These are phyloP conservation scores for Gasteruption jaculator DNA, from an alignment of 2,888 invertebrate genomes.

Conservation along the genomic window DNA sequence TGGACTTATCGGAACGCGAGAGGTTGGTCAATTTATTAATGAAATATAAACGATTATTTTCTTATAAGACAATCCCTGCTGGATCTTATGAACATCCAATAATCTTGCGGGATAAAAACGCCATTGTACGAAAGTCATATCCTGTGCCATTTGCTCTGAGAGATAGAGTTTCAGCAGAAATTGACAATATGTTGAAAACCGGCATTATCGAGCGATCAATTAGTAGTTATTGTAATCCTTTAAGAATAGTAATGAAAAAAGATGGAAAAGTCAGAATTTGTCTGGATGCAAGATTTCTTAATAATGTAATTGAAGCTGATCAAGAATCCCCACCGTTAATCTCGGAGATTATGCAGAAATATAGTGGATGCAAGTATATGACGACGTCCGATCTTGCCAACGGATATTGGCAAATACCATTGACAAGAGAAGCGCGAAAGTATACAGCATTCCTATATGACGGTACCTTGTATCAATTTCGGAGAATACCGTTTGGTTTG, in stretches of 20 bases:
- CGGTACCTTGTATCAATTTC: slow-evolving; percentile 27
- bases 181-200: slow-evolving; percentile 29
- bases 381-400: slow-evolving; percentile 20
- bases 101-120: slow-evolving; percentile 26
- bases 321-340: slow-evolving; percentile 21
- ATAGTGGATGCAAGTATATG: slow-evolving; percentile 19
- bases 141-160: slow-evolving; percentile 13
- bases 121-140: slow-evolving; percentile 21
- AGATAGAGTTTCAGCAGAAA: slow-evolving; percentile 9
- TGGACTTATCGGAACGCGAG: background rate
- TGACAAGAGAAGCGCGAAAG: slow-evolving; percentile 14
- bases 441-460: slow-evolving; percentile 28
- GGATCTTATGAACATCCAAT: slow-evolving; percentile 27
- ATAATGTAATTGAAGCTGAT: slow-evolving; percentile 29
- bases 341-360: slow-evolving; percentile 20
- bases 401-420: slow-evolving; percentile 27
- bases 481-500: slow-evolving; percentile 34
- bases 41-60: slow-evolving; percentile 21
- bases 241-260: slow-evolving; percentile 31
- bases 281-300: slow-evolving; percentile 33
- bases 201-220: slow-evolving; percentile 31
- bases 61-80: slow-evolving; percentile 22
- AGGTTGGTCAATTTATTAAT: background rate
- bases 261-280: slow-evolving; percentile 32
- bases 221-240: slow-evolving; percentile 31